Percentiles rank a stretch among this genome's conserved stretches.
These are phyloP conservation scores for Corbicula japonica DNA, from an alignment of 2,888 invertebrate genomes.

Conservation along the genomic window DNA sequence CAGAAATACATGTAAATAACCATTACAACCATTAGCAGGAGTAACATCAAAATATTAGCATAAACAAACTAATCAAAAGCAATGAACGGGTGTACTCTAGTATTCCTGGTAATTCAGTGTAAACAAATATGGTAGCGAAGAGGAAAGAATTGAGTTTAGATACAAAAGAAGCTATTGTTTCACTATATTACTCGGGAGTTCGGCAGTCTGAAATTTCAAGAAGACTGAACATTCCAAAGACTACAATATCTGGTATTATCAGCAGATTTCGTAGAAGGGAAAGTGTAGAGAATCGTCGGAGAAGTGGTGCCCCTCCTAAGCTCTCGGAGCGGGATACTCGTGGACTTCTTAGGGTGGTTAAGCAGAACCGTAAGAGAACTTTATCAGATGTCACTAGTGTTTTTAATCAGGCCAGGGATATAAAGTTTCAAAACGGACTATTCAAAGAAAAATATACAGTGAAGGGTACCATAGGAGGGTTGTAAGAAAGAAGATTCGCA, in stretches of 20 bases:
- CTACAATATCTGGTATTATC: constrained; percentile 1
- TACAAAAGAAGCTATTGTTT: constrained; percentile 12
- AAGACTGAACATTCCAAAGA: background rate
- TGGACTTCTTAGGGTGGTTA: background rate
- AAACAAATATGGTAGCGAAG: no score
- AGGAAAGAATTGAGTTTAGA: no score
- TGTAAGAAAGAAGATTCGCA: constrained; percentile 5
- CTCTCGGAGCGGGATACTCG: background rate
- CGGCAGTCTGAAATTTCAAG: background rate
- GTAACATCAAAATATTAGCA: no score
- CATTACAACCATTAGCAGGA: no score
- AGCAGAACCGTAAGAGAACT: constrained; percentile 10
- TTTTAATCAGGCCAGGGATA: constrained; percentile 20
- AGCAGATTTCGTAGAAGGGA: background rate
- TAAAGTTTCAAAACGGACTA: constrained; percentile 4
- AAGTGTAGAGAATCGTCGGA: background rate
- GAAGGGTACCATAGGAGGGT: constrained; percentile 10
- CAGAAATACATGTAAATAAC: no score
- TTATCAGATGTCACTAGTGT: constrained; percentile 23
- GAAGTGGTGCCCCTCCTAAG: background rate
- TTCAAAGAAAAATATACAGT: constrained; percentile 16
- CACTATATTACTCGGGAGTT: constrained; percentile 3
- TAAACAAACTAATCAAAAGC: no score
- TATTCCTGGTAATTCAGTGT: no score
- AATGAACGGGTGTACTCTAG: no score